These are phyloP conservation scores for Syrista parreyssii DNA, from an alignment of 2,888 invertebrate genomes.

Conservation along the genomic window DNA sequence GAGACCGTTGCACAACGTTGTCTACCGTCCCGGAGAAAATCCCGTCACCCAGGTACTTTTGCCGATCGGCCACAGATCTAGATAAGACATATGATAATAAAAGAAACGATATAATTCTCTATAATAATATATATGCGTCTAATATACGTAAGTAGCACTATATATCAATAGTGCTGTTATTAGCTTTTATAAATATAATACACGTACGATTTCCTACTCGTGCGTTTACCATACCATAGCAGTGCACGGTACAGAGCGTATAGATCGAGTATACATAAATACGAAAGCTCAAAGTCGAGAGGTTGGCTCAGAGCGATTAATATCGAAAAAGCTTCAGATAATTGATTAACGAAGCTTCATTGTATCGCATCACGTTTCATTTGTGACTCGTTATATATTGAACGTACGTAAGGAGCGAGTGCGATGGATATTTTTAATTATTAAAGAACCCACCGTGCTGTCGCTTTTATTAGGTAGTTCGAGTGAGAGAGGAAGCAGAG, in stretches of 20 bases:
- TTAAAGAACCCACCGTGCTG: neutral
- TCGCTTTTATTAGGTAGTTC: neutral
- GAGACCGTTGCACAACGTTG: constrained; percentile 88
- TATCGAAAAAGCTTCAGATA: neutral
- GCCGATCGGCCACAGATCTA: constrained; percentile 15
- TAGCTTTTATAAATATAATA: neutral
- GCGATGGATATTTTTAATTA: neutral
- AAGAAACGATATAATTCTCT: neutral
- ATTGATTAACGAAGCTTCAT: neutral
- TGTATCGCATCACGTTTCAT: constrained; percentile 38
- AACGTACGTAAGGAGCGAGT: neutral
- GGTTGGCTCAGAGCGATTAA: neutral
- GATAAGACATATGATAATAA: neutral
- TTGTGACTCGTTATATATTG: constrained; percentile 30
- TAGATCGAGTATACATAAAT: neutral
- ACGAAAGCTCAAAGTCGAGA: neutral
- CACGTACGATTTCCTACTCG: neutral
- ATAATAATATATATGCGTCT: constrained; percentile 1
- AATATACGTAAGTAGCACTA: neutral
- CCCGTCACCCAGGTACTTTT: constrained; percentile 86
- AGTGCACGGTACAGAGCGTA: neutral
- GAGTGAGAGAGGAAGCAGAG: neutral
- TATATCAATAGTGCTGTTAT: neutral
- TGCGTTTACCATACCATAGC: neutral
- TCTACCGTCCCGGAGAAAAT: constrained; percentile 90